These are phyloP conservation scores for Panorpa germanica DNA, from an alignment of 2,888 invertebrate genomes.

Conservation along the genomic window DNA sequence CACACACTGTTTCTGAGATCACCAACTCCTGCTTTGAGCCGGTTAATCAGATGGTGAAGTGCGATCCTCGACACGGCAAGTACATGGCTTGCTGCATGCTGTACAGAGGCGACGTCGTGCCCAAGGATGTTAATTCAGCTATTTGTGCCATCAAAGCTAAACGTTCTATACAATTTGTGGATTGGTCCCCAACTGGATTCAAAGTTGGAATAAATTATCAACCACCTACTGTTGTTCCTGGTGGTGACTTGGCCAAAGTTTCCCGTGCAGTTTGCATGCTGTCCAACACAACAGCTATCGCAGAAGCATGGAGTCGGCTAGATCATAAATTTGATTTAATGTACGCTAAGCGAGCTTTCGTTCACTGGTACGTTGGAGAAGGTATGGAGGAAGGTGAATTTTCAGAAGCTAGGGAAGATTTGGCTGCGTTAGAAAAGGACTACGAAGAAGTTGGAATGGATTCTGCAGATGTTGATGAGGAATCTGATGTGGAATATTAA, in stretches of 20 bases:
- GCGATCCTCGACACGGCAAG: conserved; percentile 54
- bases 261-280: conserved; percentile 70
- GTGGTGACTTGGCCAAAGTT: conserved; percentile 55
- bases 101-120: conserved; percentile 67
- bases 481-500: too few species aligned
- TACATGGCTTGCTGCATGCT: conserved; percentile 69
- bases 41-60: conserved; percentile 54
- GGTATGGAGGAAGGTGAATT: conserved; percentile 75
- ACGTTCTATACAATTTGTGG: conserved; percentile 59
- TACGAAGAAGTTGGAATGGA: conserved; percentile 61
- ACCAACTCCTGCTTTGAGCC: conserved; percentile 43
- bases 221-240: conserved; percentile 49
- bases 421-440: conserved; percentile 51
- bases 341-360: conserved; percentile 65
- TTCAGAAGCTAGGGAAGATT: conserved; percentile 59
- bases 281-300: conserved; percentile 71
- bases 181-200: conserved; percentile 79
- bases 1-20: conserved; percentile 33
- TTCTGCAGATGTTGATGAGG: conserved; percentile 9
- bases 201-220: conserved; percentile 65
- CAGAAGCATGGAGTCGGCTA: conserved; percentile 67
- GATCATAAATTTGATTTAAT: conserved; percentile 83
- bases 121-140: conserved; percentile 61
- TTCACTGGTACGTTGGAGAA: conserved; percentile 51
- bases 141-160: conserved; percentile 51